These are phyloP conservation scores for Sciurus niger DNA, from an alignment of 2,113 vertebrate species.

Conservation along the genomic window DNA sequence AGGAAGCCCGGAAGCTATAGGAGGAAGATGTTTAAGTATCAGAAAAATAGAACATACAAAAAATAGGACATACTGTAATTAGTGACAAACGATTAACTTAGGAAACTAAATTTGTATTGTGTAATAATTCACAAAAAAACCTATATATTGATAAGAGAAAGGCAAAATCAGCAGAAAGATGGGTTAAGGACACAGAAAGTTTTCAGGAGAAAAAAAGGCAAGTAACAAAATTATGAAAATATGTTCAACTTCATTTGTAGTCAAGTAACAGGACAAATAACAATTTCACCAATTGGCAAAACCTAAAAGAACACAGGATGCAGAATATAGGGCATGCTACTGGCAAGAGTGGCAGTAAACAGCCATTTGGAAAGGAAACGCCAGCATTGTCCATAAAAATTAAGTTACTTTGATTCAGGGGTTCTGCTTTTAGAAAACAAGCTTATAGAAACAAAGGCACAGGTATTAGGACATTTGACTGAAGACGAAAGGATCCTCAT, in stretches of 20 bases:
- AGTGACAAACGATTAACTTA: background rate
- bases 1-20: background rate
- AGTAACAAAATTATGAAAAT: rapidly evolving
- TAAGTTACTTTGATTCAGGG: background rate
- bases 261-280: background rate
- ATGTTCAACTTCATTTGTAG: background rate
- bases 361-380: background rate
- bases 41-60: background rate
- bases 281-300: background rate
- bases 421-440: background rate
- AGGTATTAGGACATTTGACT: rapidly evolving
- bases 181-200: background rate
- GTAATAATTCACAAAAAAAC: background rate
- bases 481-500: rapidly evolving
- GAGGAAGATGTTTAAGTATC: background rate
- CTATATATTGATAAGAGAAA: background rate
- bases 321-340: background rate
- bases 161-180: background rate
- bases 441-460: background rate
- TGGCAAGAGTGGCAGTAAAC: rapidly evolving
- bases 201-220: background rate
- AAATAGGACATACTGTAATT: background rate
- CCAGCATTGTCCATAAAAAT: background rate
- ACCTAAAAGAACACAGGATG: too few species aligned
- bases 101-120: background rate